Evolutionary conservation across 2,888 invertebrate genomes (phyloP), one percentile per base, ranked within the genome.

Genomic region (Euclidia mi): DNA sequence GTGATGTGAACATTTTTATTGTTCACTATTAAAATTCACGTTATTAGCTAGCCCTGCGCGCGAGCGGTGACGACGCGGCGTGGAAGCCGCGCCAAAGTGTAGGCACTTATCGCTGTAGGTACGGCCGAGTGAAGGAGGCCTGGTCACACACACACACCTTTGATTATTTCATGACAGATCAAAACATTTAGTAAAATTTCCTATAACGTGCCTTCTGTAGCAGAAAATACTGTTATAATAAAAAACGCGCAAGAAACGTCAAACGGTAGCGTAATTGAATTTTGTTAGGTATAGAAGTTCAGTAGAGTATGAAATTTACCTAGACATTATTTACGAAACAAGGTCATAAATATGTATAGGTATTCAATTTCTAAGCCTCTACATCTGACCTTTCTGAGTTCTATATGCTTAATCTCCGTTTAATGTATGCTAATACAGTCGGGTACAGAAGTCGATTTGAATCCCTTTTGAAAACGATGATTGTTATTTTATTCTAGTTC

Each of bases 341-440:
- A 51, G 32, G 25, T 51, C 61, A 68, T 64, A 65, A 61, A 59
- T n/a, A n/a, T n/a, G 7, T 66, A 56, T 49, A 51, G 56, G 47
- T 60, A 68, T 69, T 62, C 47, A 56, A 56, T 43, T 62, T 49
- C 47, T 57, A 43, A 69, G 52, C 34, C 40, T 42, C 46, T 49
- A 62, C 55, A 60, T 62, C 50, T 57, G 62, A 60, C 61, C 59
- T 57, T 59, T 59, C 53, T 35, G 46, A 52, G 59, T 48, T 43
- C 12, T 32, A 40, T 58, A 58, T 55, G 61, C 61, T 62, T 62
- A 68, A 65, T 59, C 56, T 62, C 37, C 28, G 38, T 58, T 53
- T 65, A 71, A 68, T 68, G 45, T 71, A 68, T 72, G 72, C 49
- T 65, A 65, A 65, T 58, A 65, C 50, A 56, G 52, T 58, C 66